These are phyloP conservation scores for Lepilemur ruficaudatus DNA, from an alignment of 2,797 vertebrate genomes.

Conservation along the genomic window DNA sequence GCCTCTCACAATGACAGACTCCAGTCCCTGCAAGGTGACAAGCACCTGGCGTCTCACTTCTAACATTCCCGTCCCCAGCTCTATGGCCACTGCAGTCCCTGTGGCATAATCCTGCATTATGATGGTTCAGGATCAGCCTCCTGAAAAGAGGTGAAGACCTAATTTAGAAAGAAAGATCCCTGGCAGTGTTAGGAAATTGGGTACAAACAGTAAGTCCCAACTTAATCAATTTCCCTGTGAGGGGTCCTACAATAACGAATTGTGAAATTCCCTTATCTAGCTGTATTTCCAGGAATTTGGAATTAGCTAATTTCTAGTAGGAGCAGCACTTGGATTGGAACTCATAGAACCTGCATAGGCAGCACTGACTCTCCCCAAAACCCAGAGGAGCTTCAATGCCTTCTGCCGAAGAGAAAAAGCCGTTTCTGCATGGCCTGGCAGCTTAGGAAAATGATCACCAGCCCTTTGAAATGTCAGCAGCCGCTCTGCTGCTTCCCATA, in stretches of 20 bases:
- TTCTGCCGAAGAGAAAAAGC: background rate
- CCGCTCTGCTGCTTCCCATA: background rate
- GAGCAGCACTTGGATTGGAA: background rate
- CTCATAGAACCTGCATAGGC: background rate
- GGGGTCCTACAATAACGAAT: background rate
- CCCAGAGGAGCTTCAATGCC: background rate
- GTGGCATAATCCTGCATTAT: rapidly evolving
- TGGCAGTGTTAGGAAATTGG: background rate
- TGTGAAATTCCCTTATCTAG: rapidly evolving
- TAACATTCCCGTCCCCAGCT: rapidly evolving
- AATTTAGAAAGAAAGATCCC: background rate
- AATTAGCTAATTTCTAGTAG: background rate
- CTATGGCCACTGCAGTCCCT: background rate
- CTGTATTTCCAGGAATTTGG: background rate
- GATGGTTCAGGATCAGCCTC: too few species aligned
- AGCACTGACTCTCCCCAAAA: background rate
- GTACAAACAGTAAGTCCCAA: background rate
- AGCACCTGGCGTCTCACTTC: background rate
- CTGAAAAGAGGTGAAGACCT: background rate
- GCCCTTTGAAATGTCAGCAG: constrained; percentile 8
- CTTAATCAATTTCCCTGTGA: background rate
- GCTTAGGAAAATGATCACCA: constrained; percentile 43
- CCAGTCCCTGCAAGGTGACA: too few species aligned
- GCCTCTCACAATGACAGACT: background rate
- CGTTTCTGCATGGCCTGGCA: constrained; percentile 13